A percentile compares a stretch with the other conserved stretches of the same genome.
phyloP scores from a whole-genome alignment of 1,140 invertebrate genomes.

The Micrasema longulum region DNA sequence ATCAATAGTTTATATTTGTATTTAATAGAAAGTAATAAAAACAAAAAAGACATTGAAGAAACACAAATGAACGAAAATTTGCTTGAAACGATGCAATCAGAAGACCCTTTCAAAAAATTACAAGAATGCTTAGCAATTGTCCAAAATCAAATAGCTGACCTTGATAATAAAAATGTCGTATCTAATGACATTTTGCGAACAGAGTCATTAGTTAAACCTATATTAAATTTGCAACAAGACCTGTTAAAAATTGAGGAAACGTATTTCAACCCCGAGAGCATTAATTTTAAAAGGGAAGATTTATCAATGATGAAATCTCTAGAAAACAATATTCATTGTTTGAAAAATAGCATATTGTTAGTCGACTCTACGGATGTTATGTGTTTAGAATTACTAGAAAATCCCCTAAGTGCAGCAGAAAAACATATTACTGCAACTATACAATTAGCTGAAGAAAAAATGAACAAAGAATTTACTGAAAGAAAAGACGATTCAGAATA shows the following conservation, averaged over 20 bases:
- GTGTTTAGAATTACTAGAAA: conserved; percentile 12
- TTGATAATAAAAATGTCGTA: conserved; percentile 32
- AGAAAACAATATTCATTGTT: conserved; percentile 9
- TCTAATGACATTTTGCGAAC: conserved; percentile 34
- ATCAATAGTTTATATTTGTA: conserved; percentile 17
- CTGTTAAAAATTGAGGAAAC: conserved; percentile 26
- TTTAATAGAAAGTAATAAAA: conserved; percentile 4
- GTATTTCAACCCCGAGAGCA: neutral
- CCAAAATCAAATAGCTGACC: conserved; percentile 49
- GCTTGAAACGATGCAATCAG: conserved; percentile 24
- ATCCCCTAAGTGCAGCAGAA: conserved; percentile 28
- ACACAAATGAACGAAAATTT: neutral
- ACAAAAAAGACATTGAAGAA: conserved; percentile 3
- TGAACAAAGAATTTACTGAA: neutral
- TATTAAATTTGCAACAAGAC: conserved; percentile 33
- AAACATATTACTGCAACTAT: neutral
- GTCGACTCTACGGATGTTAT: conserved; percentile 1
- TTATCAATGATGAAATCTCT: conserved; percentile 18
- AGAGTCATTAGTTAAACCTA: conserved; percentile 39
- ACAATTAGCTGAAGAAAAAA: conserved; percentile 8
- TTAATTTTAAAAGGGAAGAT: conserved; percentile 11
- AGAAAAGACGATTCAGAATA: no score
- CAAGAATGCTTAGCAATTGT: conserved; percentile 45
- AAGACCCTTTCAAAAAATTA: conserved; percentile 44
- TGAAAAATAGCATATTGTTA: conserved; percentile 32